These are phyloP conservation scores for Drosophila anomelani DNA, from an alignment of 2,888 invertebrate species.

Conservation along the genomic window DNA sequence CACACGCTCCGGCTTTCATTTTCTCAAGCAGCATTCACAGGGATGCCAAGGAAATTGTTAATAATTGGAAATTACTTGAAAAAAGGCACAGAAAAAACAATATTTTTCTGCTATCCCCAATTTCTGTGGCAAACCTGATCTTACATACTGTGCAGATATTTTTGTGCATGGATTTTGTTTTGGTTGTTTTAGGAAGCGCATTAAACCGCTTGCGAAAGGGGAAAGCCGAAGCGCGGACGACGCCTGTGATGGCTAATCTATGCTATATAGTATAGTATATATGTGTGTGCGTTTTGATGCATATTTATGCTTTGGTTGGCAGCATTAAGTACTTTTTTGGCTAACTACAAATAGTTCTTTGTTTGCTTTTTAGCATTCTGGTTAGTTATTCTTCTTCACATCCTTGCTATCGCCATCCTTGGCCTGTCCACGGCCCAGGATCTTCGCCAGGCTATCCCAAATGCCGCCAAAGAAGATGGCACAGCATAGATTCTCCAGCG, in stretches of 20 bases:
- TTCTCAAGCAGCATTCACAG: background rate
- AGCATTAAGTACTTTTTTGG: slow-evolving; percentile 54
- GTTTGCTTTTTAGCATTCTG: background rate
- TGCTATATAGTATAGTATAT: slow-evolving; percentile 1
- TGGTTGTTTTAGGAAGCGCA: background rate
- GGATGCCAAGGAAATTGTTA: background rate
- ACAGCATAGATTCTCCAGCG: slow-evolving; percentile 99
- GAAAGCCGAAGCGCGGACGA: background rate
- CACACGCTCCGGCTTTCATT: background rate
- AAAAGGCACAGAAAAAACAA: background rate
- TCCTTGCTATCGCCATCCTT: slow-evolving; percentile 92
- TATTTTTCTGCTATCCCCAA: background rate
- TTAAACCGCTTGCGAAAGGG: background rate
- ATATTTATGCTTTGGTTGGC: slow-evolving; percentile 65
- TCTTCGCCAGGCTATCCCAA: slow-evolving; percentile 97
- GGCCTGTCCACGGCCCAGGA: slow-evolving; percentile 92
- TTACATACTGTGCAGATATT: background rate
- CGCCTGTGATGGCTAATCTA: slow-evolving; percentile 7
- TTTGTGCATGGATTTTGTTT: background rate
- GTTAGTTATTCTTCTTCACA: slow-evolving; percentile 92
- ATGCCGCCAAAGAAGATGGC: slow-evolving; percentile 98
- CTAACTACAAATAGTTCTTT: slow-evolving; percentile 45
- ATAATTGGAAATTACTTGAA: background rate
- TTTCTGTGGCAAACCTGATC: background rate
- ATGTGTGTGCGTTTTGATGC: slow-evolving; percentile 53